Conservation (phyloP, 2,888 invertebrate species). For the Galerucella pusilla region DNA sequence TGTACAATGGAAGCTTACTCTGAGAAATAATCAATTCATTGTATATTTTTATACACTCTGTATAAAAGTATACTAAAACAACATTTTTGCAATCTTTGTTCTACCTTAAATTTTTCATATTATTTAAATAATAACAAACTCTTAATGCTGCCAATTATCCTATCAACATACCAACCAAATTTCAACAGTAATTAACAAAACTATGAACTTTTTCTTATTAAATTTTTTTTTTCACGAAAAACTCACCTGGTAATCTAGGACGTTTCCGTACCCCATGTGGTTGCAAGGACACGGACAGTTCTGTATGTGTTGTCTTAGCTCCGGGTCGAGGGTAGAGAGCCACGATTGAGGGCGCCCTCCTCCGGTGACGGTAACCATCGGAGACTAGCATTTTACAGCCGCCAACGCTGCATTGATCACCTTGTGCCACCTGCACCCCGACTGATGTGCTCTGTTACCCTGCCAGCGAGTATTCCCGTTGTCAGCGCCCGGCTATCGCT, state of each 20-base stretch:
- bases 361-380: conserved; percentile 37
- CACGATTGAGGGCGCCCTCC: conserved; percentile 35
- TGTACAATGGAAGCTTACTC: too few relatives aligned
- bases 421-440: conserved; percentile 47
- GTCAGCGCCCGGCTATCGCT: conserved; percentile 14
- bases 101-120: too few relatives aligned
- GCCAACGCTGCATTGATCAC: conserved; percentile 43
- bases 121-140: too few relatives aligned
- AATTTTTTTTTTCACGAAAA: not conserved
- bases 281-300: conserved; percentile 91
- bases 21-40: too few relatives aligned
- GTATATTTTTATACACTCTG: too few relatives aligned
- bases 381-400: conserved; percentile 32
- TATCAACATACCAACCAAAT: conserved; percentile 10
- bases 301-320: conserved; percentile 89
- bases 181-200: not conserved
- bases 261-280: conserved; percentile 94
- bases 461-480: conserved; percentile 17
- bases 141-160: too few relatives aligned
- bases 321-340: conserved; percentile 72
- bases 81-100: too few relatives aligned
- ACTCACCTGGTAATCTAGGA: conserved; percentile 87
- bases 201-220: too few relatives aligned
- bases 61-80: too few relatives aligned
- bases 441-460: conserved; percentile 30